Conservation (phyloP, 2,113 vertebrate genomes). For the Apistogramma diplotaenia region DNA sequence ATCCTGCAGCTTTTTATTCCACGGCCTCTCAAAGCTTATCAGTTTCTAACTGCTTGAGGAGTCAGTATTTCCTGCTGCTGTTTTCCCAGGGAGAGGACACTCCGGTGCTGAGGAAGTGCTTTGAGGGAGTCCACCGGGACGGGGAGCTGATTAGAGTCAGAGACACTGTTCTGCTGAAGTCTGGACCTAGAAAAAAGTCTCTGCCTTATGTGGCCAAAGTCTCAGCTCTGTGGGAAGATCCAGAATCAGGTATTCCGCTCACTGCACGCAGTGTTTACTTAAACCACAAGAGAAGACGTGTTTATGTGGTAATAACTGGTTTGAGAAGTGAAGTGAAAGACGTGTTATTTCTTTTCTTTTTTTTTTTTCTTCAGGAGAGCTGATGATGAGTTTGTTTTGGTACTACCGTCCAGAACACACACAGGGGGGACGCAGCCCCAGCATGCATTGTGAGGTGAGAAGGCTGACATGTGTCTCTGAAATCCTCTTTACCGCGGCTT, state of each 20-base stretch:
- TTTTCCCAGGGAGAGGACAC: slow-evolving; percentile 87
- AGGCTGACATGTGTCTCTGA: neutral
- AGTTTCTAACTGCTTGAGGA: neutral
- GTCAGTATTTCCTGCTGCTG: slow-evolving; percentile 31
- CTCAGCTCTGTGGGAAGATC: slow-evolving; percentile 95
- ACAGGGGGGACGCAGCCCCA: slow-evolving; percentile 91
- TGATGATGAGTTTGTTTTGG: slow-evolving; percentile 99
- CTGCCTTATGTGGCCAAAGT: slow-evolving; percentile 97
- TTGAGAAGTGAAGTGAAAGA: neutral
- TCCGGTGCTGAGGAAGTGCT: slow-evolving; percentile 88
- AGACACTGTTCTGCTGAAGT: slow-evolving; percentile 93
- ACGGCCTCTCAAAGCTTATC: neutral
- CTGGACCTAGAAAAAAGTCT: slow-evolving; percentile 93
- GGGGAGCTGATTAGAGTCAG: slow-evolving; percentile 91
- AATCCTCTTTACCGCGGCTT: neutral
- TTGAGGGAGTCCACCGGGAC: slow-evolving; percentile 89
- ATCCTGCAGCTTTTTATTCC: slow-evolving; percentile 8
- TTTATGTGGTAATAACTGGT: neutral
- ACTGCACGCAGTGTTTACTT: neutral
- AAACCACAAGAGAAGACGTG: neutral
- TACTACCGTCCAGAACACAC: slow-evolving; percentile 99
- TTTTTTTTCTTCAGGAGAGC: slow-evolving; percentile 81
- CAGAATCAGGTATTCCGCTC: slow-evolving; percentile 86
- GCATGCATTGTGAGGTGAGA: slow-evolving; percentile 89
- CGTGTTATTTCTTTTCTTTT: neutral